Evolutionary conservation across 2,888 invertebrate species (phyloP).

Genomic region (Xanthorhoe designata): DNA sequence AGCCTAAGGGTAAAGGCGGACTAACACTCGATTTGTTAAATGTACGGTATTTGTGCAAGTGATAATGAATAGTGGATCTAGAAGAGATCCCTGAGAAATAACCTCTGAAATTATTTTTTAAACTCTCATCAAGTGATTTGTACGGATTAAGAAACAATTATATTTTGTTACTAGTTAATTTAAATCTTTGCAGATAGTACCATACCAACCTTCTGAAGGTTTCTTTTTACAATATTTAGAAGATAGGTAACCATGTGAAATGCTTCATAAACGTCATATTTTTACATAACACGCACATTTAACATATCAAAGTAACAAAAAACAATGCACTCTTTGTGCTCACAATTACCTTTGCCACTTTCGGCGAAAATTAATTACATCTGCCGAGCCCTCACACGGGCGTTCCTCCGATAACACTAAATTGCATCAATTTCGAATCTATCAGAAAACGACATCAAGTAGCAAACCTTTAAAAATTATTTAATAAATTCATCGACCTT

Average conservation of each 20-base stretch:
- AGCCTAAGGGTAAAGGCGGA: constrained; percentile 82
- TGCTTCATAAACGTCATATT: constrained; percentile 33
- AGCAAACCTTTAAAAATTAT: constrained; percentile 21
- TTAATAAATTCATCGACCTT: constrained; percentile 15
- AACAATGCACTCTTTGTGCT: constrained; percentile 74
- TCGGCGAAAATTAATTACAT: constrained; percentile 60
- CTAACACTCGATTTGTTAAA: constrained; percentile 70
- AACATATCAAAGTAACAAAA: constrained; percentile 67
- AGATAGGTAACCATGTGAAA: constrained; percentile 22
- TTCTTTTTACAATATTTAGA: background rate
- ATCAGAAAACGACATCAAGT: constrained; percentile 68
- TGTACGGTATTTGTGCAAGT: constrained; percentile 50
- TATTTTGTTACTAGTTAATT: background rate
- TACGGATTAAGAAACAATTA: background rate
- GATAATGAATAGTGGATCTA: constrained; percentile 38
- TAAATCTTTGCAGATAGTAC: background rate
- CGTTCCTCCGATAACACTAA: constrained; percentile 68
- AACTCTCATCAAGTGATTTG: background rate
- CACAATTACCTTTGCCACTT: constrained; percentile 63
- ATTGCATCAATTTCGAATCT: constrained; percentile 81
- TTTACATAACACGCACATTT: constrained; percentile 58
- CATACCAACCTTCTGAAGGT: background rate
- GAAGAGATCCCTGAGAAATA: constrained; percentile 28
- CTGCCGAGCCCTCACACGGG: constrained; percentile 61
- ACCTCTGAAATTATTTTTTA: constrained; percentile 2